phyloP scores from a whole-genome alignment of 2,888 invertebrate genomes.

The Dryobota labecula region DNA sequence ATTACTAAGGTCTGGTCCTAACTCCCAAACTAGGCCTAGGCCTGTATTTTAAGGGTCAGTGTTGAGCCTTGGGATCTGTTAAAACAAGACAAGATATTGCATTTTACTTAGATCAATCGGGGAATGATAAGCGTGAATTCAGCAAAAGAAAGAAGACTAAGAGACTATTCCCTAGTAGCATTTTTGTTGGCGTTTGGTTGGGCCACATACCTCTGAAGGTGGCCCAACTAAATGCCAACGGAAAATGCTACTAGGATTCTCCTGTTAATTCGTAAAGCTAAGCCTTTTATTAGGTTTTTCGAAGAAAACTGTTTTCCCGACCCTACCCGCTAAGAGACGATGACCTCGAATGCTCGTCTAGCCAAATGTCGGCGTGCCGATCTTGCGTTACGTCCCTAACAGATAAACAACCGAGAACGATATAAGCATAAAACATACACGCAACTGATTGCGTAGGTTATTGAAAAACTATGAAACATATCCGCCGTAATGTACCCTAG shows the following conservation, averaged over 20 bases:
- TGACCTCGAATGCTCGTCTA: constrained; percentile 84
- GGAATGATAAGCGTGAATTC: background rate
- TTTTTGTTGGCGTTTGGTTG: too few relatives aligned
- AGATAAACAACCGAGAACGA: constrained; percentile 74
- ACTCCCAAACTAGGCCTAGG: too few relatives aligned
- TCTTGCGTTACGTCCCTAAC: constrained; percentile 76
- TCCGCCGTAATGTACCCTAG: background rate
- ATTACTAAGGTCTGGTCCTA: too few relatives aligned
- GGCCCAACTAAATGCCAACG: too few relatives aligned
- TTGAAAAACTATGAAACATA: constrained; percentile 38
- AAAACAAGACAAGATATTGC: too few relatives aligned
- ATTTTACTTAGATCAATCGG: background rate
- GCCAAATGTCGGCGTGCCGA: constrained; percentile 83
- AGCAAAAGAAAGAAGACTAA: background rate
- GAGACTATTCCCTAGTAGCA: too few relatives aligned
- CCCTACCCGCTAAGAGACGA: constrained; percentile 71
- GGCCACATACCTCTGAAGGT: too few relatives aligned
- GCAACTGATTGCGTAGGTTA: constrained; percentile 55
- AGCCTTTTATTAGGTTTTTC: background rate
- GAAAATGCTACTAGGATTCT: too few relatives aligned
- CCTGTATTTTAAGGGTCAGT: too few relatives aligned
- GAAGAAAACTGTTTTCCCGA: constrained; percentile 57
- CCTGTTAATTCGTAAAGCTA: background rate
- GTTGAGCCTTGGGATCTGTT: too few relatives aligned
- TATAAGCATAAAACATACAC: constrained; percentile 60